These are phyloP conservation scores for Potorous gilbertii DNA, from an alignment of 2,797 vertebrate genomes.

Conservation along the genomic window DNA sequence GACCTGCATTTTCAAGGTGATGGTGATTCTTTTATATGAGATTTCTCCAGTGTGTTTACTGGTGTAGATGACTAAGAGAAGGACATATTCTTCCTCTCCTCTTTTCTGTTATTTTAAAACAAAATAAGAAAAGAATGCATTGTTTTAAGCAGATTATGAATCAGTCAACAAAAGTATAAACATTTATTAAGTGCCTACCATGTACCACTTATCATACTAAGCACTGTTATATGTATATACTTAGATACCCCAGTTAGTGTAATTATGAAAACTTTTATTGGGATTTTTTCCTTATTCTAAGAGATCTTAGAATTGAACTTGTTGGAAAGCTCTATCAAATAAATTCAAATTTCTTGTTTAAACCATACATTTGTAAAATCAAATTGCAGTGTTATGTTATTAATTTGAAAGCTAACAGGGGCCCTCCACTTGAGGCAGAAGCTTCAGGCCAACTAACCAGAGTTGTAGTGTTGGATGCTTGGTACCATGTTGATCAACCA, in stretches of 20 bases:
- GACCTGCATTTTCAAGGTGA: neutral
- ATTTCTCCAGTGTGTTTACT: conserved; percentile 16
- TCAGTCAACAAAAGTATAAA: conserved; percentile 9
- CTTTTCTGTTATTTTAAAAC: neutral
- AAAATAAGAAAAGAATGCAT: neutral
- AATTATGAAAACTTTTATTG: neutral
- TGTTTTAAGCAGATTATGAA: conserved; percentile 27
- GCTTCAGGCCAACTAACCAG: neutral
- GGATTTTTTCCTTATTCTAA: neutral
- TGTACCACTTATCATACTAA: neutral
- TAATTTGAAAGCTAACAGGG: conserved; percentile 33
- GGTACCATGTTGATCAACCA: neutral
- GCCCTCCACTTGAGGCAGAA: conserved; percentile 39
- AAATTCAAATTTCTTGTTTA: conserved; percentile 45
- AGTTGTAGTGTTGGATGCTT: conserved; percentile 16
- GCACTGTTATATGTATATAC: neutral
- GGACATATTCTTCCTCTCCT: neutral
- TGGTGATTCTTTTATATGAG: neutral
- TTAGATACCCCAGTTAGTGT: neutral
- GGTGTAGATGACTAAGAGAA: conserved; percentile 23
- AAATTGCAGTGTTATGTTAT: conserved; percentile 37
- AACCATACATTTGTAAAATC: conserved; percentile 34
- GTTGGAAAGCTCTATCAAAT: neutral
- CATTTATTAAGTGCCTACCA: conserved; percentile 2
- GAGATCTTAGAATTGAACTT: neutral